Evolutionary conservation across 2,113 vertebrate genomes (phyloP).

Genomic region (Phylloscopus trochiloides): DNA sequence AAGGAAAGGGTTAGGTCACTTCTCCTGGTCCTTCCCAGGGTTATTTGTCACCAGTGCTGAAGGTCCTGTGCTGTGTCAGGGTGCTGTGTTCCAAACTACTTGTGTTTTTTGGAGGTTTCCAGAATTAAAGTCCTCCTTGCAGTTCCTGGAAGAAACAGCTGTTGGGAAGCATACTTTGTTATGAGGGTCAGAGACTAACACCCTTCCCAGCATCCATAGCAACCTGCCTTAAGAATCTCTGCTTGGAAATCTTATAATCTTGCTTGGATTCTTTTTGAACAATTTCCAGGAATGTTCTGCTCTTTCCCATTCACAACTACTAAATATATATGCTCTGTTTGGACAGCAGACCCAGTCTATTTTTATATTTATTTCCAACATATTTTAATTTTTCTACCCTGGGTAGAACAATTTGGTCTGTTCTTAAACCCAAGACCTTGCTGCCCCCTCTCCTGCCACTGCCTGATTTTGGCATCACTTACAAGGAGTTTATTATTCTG

Average conservation of each 20-base stretch:
- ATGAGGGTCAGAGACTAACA: background rate
- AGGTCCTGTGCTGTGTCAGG: background rate
- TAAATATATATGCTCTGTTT: conserved; percentile 60
- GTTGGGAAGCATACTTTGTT: background rate
- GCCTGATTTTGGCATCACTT: background rate
- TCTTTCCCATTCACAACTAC: conserved; percentile 42
- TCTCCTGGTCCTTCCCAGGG: background rate
- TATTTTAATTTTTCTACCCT: background rate
- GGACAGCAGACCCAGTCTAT: conserved; percentile 35
- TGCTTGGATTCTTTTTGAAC: conserved; percentile 12
- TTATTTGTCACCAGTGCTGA: background rate
- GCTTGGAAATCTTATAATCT: conserved; percentile 27
- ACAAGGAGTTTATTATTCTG: conserved; percentile 15
- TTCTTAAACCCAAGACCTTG: conserved; percentile 14
- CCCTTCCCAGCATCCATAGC: conserved; percentile 9
- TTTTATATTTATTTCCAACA: conserved; percentile 38
- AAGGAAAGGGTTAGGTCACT: background rate
- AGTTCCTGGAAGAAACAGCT: background rate
- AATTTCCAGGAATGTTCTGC: conserved; percentile 48
- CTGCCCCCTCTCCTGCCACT: background rate
- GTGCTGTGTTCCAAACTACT: background rate
- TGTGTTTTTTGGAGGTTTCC: background rate
- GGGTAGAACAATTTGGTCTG: background rate
- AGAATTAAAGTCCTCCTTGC: background rate
- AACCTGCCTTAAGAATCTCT: conserved; percentile 11